A percentile compares a stretch with the other conserved stretches of the same genome.
These are phyloP conservation scores for Anaspis maculata DNA, from an alignment of 2,888 invertebrate genomes.

Conservation along the genomic window DNA sequence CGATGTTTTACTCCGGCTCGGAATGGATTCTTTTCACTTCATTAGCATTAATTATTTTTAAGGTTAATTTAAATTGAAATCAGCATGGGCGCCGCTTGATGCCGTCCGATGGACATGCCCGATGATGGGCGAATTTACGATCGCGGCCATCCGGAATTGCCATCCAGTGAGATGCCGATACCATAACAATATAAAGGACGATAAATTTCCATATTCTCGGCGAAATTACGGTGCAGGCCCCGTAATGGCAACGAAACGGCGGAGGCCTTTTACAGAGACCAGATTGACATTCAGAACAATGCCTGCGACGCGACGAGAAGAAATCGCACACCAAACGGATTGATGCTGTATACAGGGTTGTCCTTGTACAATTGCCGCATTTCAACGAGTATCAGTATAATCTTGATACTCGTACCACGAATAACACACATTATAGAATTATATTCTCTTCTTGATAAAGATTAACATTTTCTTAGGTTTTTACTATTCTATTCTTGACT, in stretches of 20 bases:
- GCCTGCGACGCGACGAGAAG: conserved; percentile 10
- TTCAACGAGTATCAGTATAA: too few relatives aligned
- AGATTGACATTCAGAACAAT: conserved; percentile 10
- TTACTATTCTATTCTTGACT: too few relatives aligned
- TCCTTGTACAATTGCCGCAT: too few relatives aligned
- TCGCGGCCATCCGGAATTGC: too few relatives aligned
- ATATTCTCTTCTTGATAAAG: too few relatives aligned
- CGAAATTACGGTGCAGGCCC: conserved; percentile 1
- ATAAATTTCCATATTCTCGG: conserved; percentile 3
- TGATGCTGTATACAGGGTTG: too few relatives aligned
- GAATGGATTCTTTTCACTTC: conserved; percentile 13
- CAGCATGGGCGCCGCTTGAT: too few relatives aligned
- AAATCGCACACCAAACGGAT: conserved; percentile 9
- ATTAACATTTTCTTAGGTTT: too few relatives aligned
- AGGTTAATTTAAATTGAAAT: conserved; percentile 3
- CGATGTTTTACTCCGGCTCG: conserved; percentile 10
- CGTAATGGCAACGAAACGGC: too few relatives aligned
- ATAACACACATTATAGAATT: too few relatives aligned
- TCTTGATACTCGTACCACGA: too few relatives aligned
- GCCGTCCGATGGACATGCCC: background rate
- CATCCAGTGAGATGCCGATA: too few relatives aligned
- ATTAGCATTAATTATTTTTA: conserved; percentile 11
- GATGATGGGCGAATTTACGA: background rate
- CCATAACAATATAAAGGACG: conserved; percentile 8
- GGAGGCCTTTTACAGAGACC: conserved; percentile 4